Conservation (phyloP, 2,888 invertebrate genomes). For the Panorpa germanica region DNA sequence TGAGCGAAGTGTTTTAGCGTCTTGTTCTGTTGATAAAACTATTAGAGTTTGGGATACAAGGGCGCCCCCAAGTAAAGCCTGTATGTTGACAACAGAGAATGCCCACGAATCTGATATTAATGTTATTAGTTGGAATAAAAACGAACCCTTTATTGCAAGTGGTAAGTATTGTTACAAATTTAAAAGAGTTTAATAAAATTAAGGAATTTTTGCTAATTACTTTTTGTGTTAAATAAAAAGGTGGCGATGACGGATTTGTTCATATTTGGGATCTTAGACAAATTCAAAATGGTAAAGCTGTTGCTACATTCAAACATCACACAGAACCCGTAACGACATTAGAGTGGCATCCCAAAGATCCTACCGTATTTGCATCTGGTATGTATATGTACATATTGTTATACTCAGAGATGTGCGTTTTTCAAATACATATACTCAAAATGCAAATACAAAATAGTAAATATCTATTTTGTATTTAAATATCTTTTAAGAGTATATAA, state of each 20-base stretch:
- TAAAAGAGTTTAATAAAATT: conserved; percentile 6
- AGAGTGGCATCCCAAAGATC: conserved; percentile 91
- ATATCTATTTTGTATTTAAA: no score
- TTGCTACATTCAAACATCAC: conserved; percentile 93
- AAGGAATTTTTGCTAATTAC: background rate
- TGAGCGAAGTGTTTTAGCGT: conserved; percentile 74
- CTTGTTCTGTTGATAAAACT: conserved; percentile 75
- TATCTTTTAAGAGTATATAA: no score
- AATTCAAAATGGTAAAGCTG: conserved; percentile 56
- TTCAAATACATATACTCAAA: no score
- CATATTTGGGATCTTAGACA: conserved; percentile 92
- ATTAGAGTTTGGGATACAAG: conserved; percentile 94
- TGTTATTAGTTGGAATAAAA: conserved; percentile 92
- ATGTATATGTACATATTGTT: no score
- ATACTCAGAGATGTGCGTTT: no score
- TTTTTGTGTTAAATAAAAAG: conserved; percentile 22
- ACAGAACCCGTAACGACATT: conserved; percentile 84
- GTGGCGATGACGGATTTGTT: conserved; percentile 90
- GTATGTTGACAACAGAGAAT: conserved; percentile 70
- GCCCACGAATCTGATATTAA: conserved; percentile 90
- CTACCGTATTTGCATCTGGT: conserved; percentile 85
- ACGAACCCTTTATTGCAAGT: conserved; percentile 78
- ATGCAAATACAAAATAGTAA: no score
- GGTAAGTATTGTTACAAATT: conserved; percentile 23
- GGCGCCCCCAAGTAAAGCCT: conserved; percentile 68